These are phyloP conservation scores for Heliangelus exortis DNA, from an alignment of 2,797 vertebrate species.

Conservation along the genomic window DNA sequence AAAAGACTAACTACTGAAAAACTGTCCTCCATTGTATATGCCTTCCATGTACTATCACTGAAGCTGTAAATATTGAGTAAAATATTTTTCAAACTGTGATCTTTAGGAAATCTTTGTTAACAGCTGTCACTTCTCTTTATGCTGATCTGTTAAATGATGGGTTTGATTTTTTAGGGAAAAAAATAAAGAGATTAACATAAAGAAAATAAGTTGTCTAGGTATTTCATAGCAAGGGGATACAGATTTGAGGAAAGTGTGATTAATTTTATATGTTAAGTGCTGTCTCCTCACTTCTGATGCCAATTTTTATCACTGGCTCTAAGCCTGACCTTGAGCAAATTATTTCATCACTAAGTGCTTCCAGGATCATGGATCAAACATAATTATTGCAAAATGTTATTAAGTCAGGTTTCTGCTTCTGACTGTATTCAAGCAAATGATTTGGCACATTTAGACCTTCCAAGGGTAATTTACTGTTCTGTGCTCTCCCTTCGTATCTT, in stretches of 20 bases:
- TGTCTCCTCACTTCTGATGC: not conserved
- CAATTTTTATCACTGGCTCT: not conserved
- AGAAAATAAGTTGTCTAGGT: not conserved
- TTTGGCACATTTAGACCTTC: not conserved
- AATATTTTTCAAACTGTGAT: not conserved
- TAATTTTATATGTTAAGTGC: not conserved
- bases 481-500: not conserved
- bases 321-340: not conserved
- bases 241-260: not conserved
- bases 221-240: not conserved
- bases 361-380: not conserved
- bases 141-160: not conserved
- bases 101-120: not conserved
- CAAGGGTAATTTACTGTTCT: not conserved
- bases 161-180: not conserved
- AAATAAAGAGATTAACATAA: not conserved
- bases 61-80: not conserved
- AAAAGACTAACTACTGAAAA: not conserved
- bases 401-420: not conserved
- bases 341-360: not conserved
- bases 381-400: not conserved
- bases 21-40: not conserved
- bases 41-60: not conserved
- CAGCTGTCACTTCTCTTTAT: not conserved
- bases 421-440: not conserved